These are phyloP conservation scores for Nycticryphes semicollaris DNA, from an alignment of 2,113 vertebrate species.

Conservation along the genomic window DNA sequence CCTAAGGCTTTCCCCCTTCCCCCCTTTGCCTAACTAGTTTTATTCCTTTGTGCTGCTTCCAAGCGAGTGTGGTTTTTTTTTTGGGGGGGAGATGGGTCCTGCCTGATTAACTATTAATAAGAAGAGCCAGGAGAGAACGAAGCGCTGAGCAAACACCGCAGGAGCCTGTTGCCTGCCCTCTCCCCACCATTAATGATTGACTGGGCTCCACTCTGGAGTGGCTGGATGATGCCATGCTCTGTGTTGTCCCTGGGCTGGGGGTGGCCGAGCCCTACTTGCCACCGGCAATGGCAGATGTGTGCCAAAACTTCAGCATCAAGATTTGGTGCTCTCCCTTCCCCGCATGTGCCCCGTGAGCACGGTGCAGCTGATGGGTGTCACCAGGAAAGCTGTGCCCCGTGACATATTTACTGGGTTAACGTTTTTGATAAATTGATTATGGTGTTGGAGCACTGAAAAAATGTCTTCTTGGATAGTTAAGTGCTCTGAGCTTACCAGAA, in stretches of 20 bases:
- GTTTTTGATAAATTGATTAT: background rate
- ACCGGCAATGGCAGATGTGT: background rate
- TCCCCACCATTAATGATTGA: background rate
- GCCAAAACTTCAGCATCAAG: background rate
- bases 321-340: background rate
- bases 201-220: accelerated
- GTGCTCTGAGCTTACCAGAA: background rate
- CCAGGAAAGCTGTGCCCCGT: background rate
- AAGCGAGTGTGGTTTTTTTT: background rate
- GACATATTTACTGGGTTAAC: background rate
- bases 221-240: background rate
- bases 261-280: accelerated
- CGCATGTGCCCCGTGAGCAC: accelerated
- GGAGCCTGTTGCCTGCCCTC: background rate
- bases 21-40: background rate
- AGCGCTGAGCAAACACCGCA: accelerated
- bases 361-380: background rate
- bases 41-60: background rate
- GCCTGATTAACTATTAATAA: conserved; percentile 17
- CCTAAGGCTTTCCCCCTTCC: background rate
- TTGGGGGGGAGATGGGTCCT: background rate
- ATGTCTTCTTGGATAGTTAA: background rate
- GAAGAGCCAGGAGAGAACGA: background rate
- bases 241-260: background rate
- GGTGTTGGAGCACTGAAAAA: background rate